A percentile compares a stretch with the other conserved stretches of the same genome.
phyloP scores from a whole-genome alignment of 2,113 vertebrate genomes.

The Chaetura pelagica region DNA sequence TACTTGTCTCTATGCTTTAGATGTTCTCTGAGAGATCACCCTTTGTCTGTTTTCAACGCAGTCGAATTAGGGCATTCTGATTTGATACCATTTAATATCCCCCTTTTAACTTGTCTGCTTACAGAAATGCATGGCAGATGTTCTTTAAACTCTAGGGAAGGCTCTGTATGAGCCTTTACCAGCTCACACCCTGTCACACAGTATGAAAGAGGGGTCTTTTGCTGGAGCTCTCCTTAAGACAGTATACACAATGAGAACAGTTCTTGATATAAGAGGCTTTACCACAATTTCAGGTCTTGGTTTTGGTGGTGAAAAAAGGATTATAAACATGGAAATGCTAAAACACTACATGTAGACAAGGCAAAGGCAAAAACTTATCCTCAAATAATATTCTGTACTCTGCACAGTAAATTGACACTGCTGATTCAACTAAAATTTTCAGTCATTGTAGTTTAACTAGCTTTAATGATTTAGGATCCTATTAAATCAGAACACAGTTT shows the following conservation, averaged over 20 bases:
- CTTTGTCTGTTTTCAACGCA: constrained; percentile 16
- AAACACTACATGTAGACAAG: not conserved
- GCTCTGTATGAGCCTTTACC: not conserved
- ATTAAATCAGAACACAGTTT: not conserved
- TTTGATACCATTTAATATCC: constrained; percentile 36
- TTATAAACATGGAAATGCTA: not conserved
- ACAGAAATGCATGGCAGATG: not conserved
- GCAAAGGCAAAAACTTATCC: not conserved
- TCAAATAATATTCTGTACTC: not conserved
- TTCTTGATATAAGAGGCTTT: not conserved
- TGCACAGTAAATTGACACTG: not conserved
- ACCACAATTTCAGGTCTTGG: not conserved
- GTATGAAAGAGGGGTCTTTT: not conserved
- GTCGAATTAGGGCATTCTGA: not conserved
- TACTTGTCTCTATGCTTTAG: not conserved
- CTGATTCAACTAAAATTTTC: not conserved
- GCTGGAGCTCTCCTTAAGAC: not conserved
- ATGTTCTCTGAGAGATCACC: not conserved
- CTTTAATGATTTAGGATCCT: not conserved
- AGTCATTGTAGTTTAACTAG: not conserved
- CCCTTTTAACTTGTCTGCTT: not conserved
- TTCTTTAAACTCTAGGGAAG: constrained; percentile 35
- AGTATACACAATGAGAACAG: not conserved
- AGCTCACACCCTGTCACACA: not conserved
- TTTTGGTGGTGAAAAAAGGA: not conserved